These are phyloP conservation scores for Theristicus caerulescens DNA, from an alignment of 2,113 vertebrate genomes.

Conservation along the genomic window DNA sequence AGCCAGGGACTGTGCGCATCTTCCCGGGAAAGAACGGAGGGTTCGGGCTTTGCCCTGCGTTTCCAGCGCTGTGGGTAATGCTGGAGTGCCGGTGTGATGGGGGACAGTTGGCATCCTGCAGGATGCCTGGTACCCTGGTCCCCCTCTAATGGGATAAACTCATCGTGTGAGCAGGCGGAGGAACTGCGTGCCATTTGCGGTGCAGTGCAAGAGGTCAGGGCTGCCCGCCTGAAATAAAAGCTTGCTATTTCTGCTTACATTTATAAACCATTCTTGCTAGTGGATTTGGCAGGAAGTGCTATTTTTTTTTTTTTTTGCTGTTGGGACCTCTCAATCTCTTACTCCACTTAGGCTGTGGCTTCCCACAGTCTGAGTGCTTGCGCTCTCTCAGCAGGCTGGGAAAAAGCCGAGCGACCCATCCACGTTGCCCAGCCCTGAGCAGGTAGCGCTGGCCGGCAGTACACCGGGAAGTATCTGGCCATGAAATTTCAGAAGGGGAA, in stretches of 20 bases:
- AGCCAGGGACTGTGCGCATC: not conserved
- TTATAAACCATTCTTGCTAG: not conserved
- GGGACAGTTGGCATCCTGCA: not conserved
- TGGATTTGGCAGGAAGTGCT: not conserved
- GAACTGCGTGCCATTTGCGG: not conserved
- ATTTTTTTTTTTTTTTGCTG: not conserved
- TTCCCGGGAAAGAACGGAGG: not conserved
- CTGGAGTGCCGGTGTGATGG: not conserved
- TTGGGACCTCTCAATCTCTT: not conserved
- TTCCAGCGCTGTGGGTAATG: not conserved
- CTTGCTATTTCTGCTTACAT: not conserved
- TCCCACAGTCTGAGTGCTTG: not conserved
- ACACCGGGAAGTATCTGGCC: not conserved
- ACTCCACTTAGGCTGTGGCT: not conserved
- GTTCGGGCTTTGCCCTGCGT: not conserved
- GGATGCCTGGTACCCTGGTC: not conserved
- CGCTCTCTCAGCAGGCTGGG: not conserved
- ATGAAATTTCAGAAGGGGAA: not conserved
- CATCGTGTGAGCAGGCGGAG: fast-evolving
- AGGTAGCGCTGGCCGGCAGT: not conserved
- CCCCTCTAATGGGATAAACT: not conserved
- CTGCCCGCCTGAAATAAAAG: not conserved
- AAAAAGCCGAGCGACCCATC: not conserved
- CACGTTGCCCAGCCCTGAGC: fast-evolving
- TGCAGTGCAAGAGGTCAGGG: not conserved